Evolutionary conservation across 2,113 vertebrate species (phyloP).

Genomic region (Callithrix jacchus): DNA sequence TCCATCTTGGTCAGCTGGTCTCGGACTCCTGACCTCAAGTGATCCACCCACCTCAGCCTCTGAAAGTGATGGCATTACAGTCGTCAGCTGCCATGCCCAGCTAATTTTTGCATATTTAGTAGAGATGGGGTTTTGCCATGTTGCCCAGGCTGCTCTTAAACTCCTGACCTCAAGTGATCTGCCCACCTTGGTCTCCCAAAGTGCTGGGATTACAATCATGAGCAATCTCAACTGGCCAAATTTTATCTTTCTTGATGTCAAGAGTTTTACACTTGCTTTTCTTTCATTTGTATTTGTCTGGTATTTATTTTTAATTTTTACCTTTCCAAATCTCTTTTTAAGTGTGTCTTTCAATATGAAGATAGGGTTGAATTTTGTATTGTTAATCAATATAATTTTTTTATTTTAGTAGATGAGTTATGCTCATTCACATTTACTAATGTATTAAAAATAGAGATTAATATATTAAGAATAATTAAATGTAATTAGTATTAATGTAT

Average conservation of each 20-base stretch:
- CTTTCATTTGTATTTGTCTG: neutral
- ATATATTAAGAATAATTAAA: neutral
- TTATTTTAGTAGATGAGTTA: neutral
- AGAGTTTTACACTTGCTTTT: neutral
- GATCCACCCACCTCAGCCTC: too few species aligned
- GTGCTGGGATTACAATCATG: too few species aligned
- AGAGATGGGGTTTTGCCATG: too few species aligned
- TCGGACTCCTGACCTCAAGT: too few species aligned
- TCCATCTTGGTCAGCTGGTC: too few species aligned
- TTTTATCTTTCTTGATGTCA: neutral
- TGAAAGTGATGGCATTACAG: too few species aligned
- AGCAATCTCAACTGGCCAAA: neutral
- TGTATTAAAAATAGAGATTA: neutral
- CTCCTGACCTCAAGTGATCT: too few species aligned
- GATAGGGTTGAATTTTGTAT: neutral
- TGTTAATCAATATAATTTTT: neutral
- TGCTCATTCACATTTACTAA: neutral
- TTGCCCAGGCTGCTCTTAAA: too few species aligned
- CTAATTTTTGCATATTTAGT: too few species aligned
- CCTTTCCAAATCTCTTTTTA: neutral
- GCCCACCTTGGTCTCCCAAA: too few species aligned
- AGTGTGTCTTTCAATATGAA: neutral
- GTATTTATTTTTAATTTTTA: neutral
- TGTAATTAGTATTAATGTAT: neutral
- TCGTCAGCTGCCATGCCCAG: rapidly evolving